Conservation (phyloP, 92 coral and sea anemone genomes). For the Phenganax stokvisi region DNA sequence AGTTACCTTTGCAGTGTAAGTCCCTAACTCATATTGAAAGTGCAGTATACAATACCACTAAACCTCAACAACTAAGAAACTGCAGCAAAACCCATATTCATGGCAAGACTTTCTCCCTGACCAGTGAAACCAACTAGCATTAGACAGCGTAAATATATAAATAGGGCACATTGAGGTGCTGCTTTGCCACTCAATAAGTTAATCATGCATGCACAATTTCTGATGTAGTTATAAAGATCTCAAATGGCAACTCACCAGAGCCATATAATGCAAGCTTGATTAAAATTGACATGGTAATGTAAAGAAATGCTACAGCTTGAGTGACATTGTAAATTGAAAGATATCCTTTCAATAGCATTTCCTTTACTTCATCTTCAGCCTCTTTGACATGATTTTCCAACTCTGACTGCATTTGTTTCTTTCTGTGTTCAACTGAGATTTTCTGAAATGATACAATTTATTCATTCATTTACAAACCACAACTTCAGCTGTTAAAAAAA, state of each 20-base stretch:
- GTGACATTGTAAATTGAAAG: conserved; percentile 43
- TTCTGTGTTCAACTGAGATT: conserved; percentile 38
- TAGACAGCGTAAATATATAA: no score
- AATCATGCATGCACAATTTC: not conserved
- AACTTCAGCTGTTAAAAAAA: no score
- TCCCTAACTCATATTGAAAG: no score
- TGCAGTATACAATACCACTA: no score
- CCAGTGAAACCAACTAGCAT: no score
- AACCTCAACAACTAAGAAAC: no score
- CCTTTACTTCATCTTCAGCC: conserved; percentile 41
- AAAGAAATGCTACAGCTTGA: conserved; percentile 49
- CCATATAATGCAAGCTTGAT: conserved; percentile 34
- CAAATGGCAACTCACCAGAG: conserved; percentile 22
- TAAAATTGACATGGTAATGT: conserved; percentile 42
- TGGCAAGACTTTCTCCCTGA: no score
- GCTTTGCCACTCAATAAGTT: not conserved
- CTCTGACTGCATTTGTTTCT: conserved; percentile 22
- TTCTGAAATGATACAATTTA: conserved; percentile 11
- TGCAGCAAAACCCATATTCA: no score
- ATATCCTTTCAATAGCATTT: conserved; percentile 28
- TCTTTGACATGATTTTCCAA: conserved; percentile 27
- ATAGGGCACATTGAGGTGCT: not conserved
- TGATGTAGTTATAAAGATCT: not conserved
- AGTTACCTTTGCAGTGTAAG: no score
- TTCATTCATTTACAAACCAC: no score